These are phyloP conservation scores for Hypselothyrea guttata DNA, from an alignment of 2,888 invertebrate genomes.

Conservation along the genomic window DNA sequence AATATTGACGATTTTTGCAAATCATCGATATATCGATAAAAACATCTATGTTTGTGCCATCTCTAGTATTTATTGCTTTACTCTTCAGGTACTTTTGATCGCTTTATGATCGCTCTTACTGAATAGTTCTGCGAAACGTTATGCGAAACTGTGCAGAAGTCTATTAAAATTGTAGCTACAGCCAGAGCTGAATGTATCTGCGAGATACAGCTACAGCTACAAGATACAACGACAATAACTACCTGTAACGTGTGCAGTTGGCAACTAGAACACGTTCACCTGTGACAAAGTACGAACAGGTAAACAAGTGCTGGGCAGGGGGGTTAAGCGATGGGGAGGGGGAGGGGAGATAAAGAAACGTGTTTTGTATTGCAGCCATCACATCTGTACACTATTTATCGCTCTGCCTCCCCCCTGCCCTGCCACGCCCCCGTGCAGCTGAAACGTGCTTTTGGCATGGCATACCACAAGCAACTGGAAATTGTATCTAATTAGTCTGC, in stretches of 20 bases:
- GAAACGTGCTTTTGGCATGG: constrained; percentile 69
- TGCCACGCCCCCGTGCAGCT: background rate
- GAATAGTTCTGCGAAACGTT: too few relatives aligned
- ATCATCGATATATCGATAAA: too few relatives aligned
- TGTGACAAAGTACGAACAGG: constrained; percentile 60
- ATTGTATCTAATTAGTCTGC: constrained; percentile 76
- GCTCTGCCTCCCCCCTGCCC: constrained; percentile 4
- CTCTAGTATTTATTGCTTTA: too few relatives aligned
- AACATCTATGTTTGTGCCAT: too few relatives aligned
- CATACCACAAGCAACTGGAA: constrained; percentile 64
- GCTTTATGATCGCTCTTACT: too few relatives aligned
- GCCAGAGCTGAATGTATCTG: constrained; percentile 12
- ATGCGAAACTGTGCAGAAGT: background rate
- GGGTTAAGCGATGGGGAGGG: too few relatives aligned
- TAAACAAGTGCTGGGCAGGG: constrained; percentile 40
- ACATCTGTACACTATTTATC: constrained; percentile 63
- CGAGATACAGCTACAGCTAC: background rate
- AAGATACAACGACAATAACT: constrained; percentile 10
- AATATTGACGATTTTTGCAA: too few relatives aligned
- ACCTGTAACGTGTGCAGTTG: constrained; percentile 67
- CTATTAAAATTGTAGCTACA: background rate
- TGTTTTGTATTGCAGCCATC: constrained; percentile 69
- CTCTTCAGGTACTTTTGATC: too few relatives aligned
- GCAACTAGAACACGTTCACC: constrained; percentile 76
- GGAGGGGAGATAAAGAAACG: constrained; percentile 65